A percentile compares a stretch with the other conserved stretches of the same genome.
phyloP scores from a whole-genome alignment of 2,888 invertebrate genomes.

The Epirrhoe alternata region DNA sequence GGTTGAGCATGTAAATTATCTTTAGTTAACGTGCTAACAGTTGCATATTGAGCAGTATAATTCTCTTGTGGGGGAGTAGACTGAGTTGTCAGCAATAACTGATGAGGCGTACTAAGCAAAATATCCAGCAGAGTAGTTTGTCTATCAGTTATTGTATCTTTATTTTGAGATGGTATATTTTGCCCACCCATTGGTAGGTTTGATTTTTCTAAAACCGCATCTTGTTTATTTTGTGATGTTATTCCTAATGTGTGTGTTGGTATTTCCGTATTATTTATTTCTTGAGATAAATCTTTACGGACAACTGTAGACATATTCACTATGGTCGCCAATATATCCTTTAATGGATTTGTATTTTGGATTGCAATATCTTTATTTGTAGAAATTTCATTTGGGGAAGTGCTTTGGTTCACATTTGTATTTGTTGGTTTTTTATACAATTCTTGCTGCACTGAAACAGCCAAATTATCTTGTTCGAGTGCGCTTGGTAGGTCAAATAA shows the following conservation, averaged over 20 bases:
- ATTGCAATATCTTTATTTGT: not conserved
- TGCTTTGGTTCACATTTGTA: not conserved
- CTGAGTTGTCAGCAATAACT: not conserved
- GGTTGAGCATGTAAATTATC: not conserved
- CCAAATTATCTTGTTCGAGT: not conserved
- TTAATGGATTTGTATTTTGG: not conserved
- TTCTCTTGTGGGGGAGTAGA: not conserved
- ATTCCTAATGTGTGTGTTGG: not conserved
- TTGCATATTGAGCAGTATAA: not conserved
- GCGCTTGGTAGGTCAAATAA: not conserved
- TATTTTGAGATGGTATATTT: not conserved
- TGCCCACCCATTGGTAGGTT: not conserved
- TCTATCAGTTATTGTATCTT: constrained; percentile 1
- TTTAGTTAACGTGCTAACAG: not conserved
- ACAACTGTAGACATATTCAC: not conserved
- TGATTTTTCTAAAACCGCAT: not conserved
- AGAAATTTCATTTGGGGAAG: not conserved
- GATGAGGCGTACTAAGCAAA: not conserved
- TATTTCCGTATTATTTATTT: not conserved
- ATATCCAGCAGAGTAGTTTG: not conserved
- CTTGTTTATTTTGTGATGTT: not conserved
- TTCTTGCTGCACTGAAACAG: not conserved
- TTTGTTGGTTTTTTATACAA: constrained; percentile 4
- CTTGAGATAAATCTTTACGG: not conserved
- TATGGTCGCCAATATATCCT: not conserved